Percentiles rank a stretch among this genome's conserved stretches.
phyloP scores from a whole-genome alignment of 2,113 vertebrate genomes.

The Phasianus colchicus region DNA sequence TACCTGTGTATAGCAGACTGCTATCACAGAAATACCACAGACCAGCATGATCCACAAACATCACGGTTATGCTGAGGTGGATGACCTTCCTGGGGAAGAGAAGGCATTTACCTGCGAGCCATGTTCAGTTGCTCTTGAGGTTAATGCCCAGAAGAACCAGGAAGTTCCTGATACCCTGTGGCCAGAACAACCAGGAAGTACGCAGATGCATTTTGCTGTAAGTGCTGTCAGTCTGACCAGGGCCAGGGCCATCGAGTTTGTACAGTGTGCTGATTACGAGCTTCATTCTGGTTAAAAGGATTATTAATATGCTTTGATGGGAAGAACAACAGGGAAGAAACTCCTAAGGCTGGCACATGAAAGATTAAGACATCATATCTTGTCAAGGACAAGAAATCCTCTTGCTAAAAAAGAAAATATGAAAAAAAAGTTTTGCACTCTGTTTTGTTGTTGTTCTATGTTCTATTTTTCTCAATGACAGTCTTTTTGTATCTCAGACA shows the following conservation, averaged over 20 bases:
- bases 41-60: not conserved
- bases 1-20: not conserved
- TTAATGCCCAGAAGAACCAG: not conserved
- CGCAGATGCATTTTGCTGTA: not conserved
- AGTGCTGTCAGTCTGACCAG: not conserved
- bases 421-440: not conserved
- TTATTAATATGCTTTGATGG: not conserved
- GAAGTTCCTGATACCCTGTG: not conserved
- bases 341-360: fast-evolving
- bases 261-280: not conserved
- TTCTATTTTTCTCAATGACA: not conserved
- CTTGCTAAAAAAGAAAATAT: not conserved
- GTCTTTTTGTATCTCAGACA: not conserved
- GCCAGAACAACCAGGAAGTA: not conserved
- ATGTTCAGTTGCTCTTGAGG: not conserved
- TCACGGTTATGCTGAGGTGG: not conserved
- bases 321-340: not conserved
- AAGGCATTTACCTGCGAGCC: not conserved
- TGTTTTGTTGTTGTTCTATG: not conserved
- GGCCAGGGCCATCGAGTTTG: not conserved
- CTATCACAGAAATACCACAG: not conserved
- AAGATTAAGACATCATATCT: not conserved
- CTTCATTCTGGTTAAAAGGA: not conserved
- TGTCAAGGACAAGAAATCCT: not conserved
- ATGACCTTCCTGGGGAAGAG: not conserved